These are phyloP conservation scores for Corbicula japonica DNA, from an alignment of 2,888 invertebrate genomes.

Conservation along the genomic window DNA sequence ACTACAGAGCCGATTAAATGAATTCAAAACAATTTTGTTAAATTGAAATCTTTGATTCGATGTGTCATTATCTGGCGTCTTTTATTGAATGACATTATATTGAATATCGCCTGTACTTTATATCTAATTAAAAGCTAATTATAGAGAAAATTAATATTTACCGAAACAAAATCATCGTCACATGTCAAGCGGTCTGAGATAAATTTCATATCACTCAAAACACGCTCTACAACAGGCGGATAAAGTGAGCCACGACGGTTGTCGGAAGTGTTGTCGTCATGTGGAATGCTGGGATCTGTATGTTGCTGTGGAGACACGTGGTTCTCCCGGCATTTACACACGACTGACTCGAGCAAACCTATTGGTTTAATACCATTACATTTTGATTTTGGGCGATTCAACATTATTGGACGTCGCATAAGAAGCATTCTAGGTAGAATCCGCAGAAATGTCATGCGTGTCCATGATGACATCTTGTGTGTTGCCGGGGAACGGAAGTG, in stretches of 20 bases:
- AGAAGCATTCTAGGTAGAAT: conserved; percentile 96
- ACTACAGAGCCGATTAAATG: too few relatives aligned
- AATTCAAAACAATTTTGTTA: too few relatives aligned
- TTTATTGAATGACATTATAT: too few relatives aligned
- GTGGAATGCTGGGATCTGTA: conserved; percentile 40
- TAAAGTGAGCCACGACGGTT: conserved; percentile 11
- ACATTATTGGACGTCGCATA: conserved; percentile 92
- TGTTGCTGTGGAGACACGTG: conserved; percentile 33
- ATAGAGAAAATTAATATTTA: conserved; percentile 50
- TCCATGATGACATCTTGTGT: conserved; percentile 99
- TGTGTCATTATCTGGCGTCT: too few relatives aligned
- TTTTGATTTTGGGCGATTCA: conserved; percentile 12
- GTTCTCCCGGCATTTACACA: conserved; percentile 20
- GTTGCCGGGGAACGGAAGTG: conserved; percentile 98
- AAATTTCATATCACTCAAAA: conserved; percentile 86
- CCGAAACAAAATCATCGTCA: conserved; percentile 78
- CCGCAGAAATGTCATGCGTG: conserved; percentile 97
- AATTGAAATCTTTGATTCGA: too few relatives aligned
- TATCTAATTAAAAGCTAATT: background rate
- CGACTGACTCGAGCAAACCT: conserved; percentile 1
- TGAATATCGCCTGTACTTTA: background rate
- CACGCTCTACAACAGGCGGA: conserved; percentile 93
- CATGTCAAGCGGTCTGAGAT: conserved; percentile 81
- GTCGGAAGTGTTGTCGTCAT: background rate
- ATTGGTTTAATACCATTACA: conserved; percentile 42